Evolutionary conservation across 2,113 vertebrate species (phyloP).

Genomic region (Antigone vipio): DNA sequence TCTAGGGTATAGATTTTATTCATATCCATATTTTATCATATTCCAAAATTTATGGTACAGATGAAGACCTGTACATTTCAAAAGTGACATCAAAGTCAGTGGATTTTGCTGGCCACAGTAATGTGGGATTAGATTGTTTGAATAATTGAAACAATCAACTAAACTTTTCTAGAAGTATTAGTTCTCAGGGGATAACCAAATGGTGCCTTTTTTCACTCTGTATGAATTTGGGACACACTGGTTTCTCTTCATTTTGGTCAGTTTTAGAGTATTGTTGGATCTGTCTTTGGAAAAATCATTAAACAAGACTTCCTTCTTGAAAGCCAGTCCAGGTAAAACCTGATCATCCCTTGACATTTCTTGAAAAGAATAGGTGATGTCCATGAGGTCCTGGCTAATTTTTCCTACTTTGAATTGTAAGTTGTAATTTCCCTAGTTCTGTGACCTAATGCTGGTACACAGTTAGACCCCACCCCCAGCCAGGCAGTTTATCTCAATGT

Average conservation of each 20-base stretch:
- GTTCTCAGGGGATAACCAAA: not conserved
- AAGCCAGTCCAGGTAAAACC: not conserved
- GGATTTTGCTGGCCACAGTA: not conserved
- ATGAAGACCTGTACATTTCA: not conserved
- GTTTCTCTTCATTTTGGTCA: not conserved
- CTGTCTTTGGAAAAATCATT: not conserved
- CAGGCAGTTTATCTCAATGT: not conserved
- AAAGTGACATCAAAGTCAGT: not conserved
- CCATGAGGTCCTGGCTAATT: not conserved
- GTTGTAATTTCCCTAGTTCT: not conserved
- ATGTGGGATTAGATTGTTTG: not conserved
- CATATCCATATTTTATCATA: not conserved
- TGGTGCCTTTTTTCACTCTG: not conserved
- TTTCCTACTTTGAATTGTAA: not conserved
- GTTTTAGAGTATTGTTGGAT: not conserved
- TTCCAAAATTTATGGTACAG: not conserved
- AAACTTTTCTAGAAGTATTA: not conserved
- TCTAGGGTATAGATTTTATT: not conserved
- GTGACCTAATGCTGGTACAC: not conserved
- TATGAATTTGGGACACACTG: fast-evolving
- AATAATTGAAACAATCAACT: not conserved
- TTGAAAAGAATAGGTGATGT: not conserved
- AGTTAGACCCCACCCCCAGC: not conserved
- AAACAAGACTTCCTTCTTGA: not conserved
- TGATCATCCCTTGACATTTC: not conserved